A percentile compares a stretch with the other conserved stretches of the same genome.
Evolutionary conservation across 64 coral and sea anemone genomes (phyloP).

Genomic region (Montipora efflorescens): DNA sequence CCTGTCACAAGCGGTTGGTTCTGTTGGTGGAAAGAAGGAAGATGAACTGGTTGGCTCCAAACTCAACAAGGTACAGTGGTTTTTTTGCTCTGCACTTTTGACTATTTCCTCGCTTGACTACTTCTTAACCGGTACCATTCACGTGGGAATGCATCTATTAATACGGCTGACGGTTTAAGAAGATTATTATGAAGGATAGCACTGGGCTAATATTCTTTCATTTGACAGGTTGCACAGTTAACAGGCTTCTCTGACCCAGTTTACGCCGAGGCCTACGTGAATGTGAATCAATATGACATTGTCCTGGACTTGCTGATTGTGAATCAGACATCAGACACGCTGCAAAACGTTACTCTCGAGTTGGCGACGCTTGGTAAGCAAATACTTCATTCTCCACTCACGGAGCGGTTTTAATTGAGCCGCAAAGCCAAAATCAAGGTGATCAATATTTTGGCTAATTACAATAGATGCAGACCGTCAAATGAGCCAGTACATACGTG

Average conservation of each 20-base stretch:
- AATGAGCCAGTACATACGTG: too few relatives aligned
- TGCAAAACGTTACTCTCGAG: slow-evolving; percentile 93
- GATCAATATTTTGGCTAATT: too few relatives aligned
- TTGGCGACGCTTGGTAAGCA: slow-evolving; percentile 93
- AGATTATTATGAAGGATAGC: neutral
- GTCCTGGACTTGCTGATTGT: slow-evolving; percentile 96
- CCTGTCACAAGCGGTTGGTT: slow-evolving; percentile 97
- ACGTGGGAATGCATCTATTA: too few relatives aligned
- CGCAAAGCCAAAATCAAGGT: too few relatives aligned
- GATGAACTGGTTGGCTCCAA: slow-evolving; percentile 90
- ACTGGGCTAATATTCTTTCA: neutral
- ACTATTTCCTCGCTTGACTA: neutral
- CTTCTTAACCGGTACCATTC: neutral
- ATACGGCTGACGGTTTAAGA: neutral
- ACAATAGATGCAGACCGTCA: too few relatives aligned
- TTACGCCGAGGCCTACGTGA: slow-evolving; percentile 97
- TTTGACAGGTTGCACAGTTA: slow-evolving; percentile 85
- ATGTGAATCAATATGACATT: slow-evolving; percentile 99
- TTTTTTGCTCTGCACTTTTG: neutral
- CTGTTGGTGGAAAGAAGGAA: slow-evolving; percentile 77
- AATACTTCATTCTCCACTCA: neutral
- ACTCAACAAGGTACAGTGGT: slow-evolving; percentile 89
- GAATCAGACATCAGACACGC: slow-evolving; percentile 96
- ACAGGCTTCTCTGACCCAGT: slow-evolving; percentile 99
- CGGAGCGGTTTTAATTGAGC: neutral